Base-by-base conservation (phyloP, 2,888 invertebrate genomes). In the Tortrix viridana region DNA sequence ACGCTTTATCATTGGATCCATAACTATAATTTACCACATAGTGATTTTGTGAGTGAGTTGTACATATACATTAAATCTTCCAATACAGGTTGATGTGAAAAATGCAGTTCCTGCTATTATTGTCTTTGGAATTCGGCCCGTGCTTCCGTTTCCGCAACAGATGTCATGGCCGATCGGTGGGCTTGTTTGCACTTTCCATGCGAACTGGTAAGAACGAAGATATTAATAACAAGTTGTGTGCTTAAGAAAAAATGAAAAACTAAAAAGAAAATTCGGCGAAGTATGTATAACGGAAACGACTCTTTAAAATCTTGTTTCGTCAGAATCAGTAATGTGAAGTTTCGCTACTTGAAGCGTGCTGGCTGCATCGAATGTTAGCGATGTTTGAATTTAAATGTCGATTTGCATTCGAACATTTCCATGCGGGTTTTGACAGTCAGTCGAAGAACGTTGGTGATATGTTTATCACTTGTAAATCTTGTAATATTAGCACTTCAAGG, bases 91-190 rank as follows among this genome's bases (percentile, higher is more conserved):
- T 54, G 32, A n/a, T 6, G 38, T 53, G 60, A 53, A 23, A 53
- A 60, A 54, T 41, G 50, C 26, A 32, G 57, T 63, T 63, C 63
- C 63, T 57, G 57, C 46, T 47, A 50, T 62, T 62, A 57, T 57
- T 63, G 52, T 53, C 57, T 63, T 57, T 57, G 63, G 63, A 58
- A 63, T 63, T 63, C 47, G 47, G 52, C n/a, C 47, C 52, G 46
- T 52, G 57, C 57, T 63, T 63, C 63, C 63, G 57, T 57, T 57
- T 57, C 63, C 63, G 63, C 60, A 32, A 22, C 57, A 52, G 57
- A 52, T 57, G 63, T 58, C 63, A 63, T 57, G 63, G 63, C 47
- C 52, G 57, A 14, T 52, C 49, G 44, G 55, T 61, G 60, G 18
- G 37, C 23, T 56, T 56, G 52, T 62, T 62, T 63, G 57, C 52